Conservation (phyloP, 1,140 invertebrate genomes). For the Frieseomelitta varia region DNA sequence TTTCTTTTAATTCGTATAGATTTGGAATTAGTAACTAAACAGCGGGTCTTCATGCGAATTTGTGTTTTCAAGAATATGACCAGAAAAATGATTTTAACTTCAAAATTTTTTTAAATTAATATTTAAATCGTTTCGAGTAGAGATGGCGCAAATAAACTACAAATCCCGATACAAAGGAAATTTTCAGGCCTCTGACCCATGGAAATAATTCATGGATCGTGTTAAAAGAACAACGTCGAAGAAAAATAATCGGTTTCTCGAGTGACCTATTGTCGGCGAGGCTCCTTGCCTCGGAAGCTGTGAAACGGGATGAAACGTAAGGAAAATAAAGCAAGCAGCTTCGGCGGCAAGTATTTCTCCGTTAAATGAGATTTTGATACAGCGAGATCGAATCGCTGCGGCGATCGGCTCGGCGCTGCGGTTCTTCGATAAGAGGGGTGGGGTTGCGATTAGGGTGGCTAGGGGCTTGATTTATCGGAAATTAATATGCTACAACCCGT, state of each 20-base stretch:
- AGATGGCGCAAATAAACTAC: no score
- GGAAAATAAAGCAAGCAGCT: constrained; percentile 26
- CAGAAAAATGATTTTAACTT: no score
- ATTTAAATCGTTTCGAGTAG: no score
- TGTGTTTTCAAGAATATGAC: no score
- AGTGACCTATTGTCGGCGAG: neutral
- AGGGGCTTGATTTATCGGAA: constrained; percentile 67
- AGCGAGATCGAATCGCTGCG: constrained; percentile 48
- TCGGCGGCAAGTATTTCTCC: constrained; percentile 43
- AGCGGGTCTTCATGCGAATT: no score
- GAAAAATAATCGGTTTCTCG: neutral
- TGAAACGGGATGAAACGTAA: neutral
- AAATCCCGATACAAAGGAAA: no score
- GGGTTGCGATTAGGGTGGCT: neutral
- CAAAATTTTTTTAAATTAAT: no score
- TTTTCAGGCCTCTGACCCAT: no score
- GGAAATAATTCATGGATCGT: no score
- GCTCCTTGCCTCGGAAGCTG: no score
- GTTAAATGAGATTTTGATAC: constrained; percentile 65
- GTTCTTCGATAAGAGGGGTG: constrained; percentile 14
- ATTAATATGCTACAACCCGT: constrained; percentile 62
- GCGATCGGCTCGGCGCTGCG: constrained; percentile 27
- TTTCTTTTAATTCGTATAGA: no score
- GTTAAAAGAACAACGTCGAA: neutral
- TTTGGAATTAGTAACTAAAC: no score